phyloP scores from a whole-genome alignment of 2,113 vertebrate species.

The Rhea americana region DNA sequence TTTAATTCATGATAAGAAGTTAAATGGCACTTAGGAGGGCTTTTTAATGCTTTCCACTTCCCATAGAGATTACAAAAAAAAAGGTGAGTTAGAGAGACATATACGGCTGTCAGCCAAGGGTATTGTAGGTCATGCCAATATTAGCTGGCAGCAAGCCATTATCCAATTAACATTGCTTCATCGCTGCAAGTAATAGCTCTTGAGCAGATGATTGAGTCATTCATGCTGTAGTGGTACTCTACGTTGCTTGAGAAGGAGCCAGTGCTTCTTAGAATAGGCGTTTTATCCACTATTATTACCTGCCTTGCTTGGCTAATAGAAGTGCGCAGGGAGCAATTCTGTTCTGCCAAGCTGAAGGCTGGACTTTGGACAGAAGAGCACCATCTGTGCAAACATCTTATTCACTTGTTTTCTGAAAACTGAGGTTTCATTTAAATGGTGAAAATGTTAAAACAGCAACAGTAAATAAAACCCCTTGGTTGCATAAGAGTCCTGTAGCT shows the following conservation, averaged over 20 bases:
- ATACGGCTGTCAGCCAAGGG: constrained; percentile 74
- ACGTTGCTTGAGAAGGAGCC: constrained; percentile 71
- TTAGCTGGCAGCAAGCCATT: constrained; percentile 77
- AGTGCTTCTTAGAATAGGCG: constrained; percentile 58
- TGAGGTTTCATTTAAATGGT: background rate
- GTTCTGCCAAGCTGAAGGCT: background rate
- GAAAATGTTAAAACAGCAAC: constrained; percentile 22
- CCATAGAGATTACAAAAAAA: constrained; percentile 72
- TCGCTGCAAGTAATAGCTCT: constrained; percentile 77
- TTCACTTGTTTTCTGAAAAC: constrained; percentile 46
- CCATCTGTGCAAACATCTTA: background rate
- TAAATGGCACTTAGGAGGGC: constrained; percentile 73
- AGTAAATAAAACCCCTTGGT: background rate
- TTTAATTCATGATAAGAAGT: constrained; percentile 81
- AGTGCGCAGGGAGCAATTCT: background rate
- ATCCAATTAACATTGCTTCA: constrained; percentile 89
- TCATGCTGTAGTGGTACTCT: constrained; percentile 72
- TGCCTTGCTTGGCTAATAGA: constrained; percentile 52
- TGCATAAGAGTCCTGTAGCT: background rate
- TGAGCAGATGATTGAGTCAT: constrained; percentile 77
- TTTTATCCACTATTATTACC: constrained; percentile 70
- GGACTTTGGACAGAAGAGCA: constrained; percentile 25
- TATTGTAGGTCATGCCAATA: constrained; percentile 79
- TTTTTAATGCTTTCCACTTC: constrained; percentile 75
- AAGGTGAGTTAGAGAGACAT: constrained; percentile 69